Percentiles rank a stretch among this genome's conserved stretches.
phyloP scores from a whole-genome alignment of 2,797 vertebrate species.

The Mus spretus region DNA sequence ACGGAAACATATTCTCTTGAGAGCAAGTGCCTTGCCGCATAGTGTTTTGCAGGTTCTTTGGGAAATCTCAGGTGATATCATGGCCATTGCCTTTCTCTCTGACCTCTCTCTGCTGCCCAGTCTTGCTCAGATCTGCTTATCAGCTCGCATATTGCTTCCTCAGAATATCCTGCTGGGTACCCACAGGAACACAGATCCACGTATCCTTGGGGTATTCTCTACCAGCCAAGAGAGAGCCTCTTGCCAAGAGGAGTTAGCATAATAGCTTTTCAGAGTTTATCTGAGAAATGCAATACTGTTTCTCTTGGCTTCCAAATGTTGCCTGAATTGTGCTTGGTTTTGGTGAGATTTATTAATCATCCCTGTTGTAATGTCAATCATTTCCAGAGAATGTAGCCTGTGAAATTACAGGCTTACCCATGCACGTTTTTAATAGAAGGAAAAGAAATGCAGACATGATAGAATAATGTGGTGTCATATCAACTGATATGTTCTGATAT shows the following conservation, averaged over 20 bases:
- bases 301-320: not conserved
- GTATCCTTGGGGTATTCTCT: not conserved
- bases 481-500: not conserved
- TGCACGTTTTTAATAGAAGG: not conserved
- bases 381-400: not conserved
- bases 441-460: not conserved
- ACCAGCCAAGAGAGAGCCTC: not conserved
- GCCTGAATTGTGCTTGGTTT: not conserved
- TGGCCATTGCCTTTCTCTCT: not conserved
- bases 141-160: not conserved
- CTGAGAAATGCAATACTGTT: not conserved
- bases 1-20: not conserved
- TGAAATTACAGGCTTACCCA: not conserved
- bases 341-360: not conserved
- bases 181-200: not conserved
- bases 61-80: not conserved
- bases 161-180: not conserved
- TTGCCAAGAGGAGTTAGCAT: slow-evolving; percentile 15
- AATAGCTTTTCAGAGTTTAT: not conserved
- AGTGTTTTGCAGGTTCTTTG: not conserved
- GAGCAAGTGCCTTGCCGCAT: not conserved
- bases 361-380: not conserved
- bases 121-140: not conserved
- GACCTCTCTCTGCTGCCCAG: not conserved
- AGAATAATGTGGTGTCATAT: not conserved